A percentile compares a stretch with the other conserved stretches of the same genome.
phyloP scores from a whole-genome alignment of 2,888 invertebrate species.

The Latrodectus elegans region DNA sequence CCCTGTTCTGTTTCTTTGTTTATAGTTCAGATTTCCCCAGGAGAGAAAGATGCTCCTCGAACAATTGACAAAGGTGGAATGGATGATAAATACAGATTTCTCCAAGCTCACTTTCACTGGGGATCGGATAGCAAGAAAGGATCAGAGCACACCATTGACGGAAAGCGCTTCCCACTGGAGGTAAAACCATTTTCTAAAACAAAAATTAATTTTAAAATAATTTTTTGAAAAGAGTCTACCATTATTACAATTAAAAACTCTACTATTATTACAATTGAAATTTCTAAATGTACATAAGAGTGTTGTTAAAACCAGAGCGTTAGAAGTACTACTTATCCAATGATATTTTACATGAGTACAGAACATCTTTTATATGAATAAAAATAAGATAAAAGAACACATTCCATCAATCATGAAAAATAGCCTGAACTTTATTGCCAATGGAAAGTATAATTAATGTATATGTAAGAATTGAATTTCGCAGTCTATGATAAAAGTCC shows the following conservation, averaged over 20 bases:
- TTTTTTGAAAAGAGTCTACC: neutral
- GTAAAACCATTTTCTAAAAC: slow-evolving; percentile 67
- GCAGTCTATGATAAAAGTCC: no score
- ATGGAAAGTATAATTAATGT: no score
- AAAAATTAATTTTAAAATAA: slow-evolving; percentile 1
- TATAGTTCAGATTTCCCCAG: slow-evolving; percentile 40
- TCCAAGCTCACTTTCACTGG: slow-evolving; percentile 90
- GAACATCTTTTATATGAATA: no score
- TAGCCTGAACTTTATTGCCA: no score
- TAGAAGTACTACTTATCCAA: no score
- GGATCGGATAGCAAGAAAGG: slow-evolving; percentile 83
- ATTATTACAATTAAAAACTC: neutral
- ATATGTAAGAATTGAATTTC: no score
- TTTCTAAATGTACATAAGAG: neutral
- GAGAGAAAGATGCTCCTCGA: slow-evolving; percentile 39
- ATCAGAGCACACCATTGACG: slow-evolving; percentile 86
- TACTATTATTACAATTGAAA: neutral
- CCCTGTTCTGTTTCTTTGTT: neutral
- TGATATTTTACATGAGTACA: no score
- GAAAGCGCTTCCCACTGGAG: slow-evolving; percentile 78
- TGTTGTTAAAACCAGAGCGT: neutral
- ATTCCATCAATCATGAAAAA: no score
- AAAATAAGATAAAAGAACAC: no score
- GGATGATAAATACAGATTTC: slow-evolving; percentile 76
- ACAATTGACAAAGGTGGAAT: slow-evolving; percentile 63